Conservation (phyloP, 2,113 vertebrate genomes). For the Canis aureus region DNA sequence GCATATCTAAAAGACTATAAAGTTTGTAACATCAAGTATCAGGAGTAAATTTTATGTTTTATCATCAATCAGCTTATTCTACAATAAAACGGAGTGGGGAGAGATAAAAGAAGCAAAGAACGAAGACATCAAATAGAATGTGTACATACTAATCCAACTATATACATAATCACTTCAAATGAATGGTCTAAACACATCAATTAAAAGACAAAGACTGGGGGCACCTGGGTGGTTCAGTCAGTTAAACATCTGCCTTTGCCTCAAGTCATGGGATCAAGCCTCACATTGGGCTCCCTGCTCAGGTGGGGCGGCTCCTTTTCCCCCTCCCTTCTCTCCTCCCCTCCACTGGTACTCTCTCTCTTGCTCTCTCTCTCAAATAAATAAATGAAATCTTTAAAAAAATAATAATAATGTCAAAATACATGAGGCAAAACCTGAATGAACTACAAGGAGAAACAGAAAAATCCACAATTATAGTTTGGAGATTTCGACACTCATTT, state of each 20-base stretch:
- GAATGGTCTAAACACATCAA: not conserved
- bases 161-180: not conserved
- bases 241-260: too few species aligned
- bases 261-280: too few species aligned
- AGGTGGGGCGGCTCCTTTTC: not conserved
- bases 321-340: not conserved
- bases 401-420: not conserved
- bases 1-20: conserved; percentile 89
- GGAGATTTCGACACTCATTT: not conserved
- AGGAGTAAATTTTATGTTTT: conserved; percentile 82
- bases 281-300: too few species aligned
- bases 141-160: not conserved
- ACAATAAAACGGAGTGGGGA: not conserved
- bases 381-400: too few species aligned
- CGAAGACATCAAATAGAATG: not conserved
- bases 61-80: conserved; percentile 67
- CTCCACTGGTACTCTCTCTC: not conserved
- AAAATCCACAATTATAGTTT: not conserved
- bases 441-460: not conserved
- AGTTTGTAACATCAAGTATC: not conserved
- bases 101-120: not conserved
- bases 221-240: too few species aligned
- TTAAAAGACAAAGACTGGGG: not conserved
- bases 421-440: not conserved
- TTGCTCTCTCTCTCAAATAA: not conserved